Conservation (phyloP, 2,888 invertebrate species). For the Iphiclides podalirius region DNA sequence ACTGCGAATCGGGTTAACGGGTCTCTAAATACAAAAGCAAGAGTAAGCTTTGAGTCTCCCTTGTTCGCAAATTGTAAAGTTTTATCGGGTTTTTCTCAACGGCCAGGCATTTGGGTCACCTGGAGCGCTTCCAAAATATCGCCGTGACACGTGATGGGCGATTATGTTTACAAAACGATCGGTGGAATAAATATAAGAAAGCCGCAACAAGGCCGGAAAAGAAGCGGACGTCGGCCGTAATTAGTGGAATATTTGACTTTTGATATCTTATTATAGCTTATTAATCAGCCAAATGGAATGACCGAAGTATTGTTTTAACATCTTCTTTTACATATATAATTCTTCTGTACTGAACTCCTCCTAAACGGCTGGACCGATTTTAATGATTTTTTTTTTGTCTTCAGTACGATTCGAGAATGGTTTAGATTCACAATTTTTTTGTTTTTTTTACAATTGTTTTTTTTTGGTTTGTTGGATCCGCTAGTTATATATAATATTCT, state of each 20-base stretch:
- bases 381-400: too few species aligned
- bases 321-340: too few species aligned
- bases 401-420: too few species aligned
- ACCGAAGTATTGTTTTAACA: too few species aligned
- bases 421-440: too few species aligned
- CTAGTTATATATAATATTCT: too few species aligned
- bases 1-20: not conserved
- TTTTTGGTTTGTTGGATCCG: too few species aligned
- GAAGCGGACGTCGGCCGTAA: conserved; percentile 9
- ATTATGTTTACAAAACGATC: conserved; percentile 43
- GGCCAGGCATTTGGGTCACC: conserved; percentile 64
- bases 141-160: conserved; percentile 44
- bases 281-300: too few species aligned
- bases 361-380: too few species aligned
- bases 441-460: too few species aligned
- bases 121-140: conserved; percentile 68
- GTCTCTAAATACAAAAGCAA: not conserved
- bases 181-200: conserved; percentile 16
- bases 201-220: conserved; percentile 6
- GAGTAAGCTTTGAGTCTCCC: conserved; percentile 32
- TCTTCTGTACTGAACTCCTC: too few species aligned
- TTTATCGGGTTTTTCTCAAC: conserved; percentile 43
- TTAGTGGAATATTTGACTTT: not conserved
- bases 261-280: conserved; percentile 5
- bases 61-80: conserved; percentile 51